Evolutionary conservation across 1,140 invertebrate genomes (phyloP), one percentile per base, ranked within the genome.

Genomic region (Atta texana): DNA sequence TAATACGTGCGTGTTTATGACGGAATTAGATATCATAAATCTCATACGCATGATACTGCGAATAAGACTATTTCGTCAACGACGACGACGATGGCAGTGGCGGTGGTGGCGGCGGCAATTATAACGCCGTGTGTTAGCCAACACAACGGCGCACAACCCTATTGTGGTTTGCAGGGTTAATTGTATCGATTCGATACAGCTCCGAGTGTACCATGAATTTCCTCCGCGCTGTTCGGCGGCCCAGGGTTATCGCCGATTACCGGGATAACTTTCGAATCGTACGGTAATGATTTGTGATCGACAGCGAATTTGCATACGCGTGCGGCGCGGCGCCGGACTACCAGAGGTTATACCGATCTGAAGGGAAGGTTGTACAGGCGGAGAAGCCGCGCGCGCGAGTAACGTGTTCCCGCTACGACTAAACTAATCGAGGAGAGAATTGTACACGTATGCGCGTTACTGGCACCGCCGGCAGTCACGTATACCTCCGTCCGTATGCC

Each of bases 181-280:
- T 90, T 90, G 81, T 90, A 87, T 77, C 88, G 89, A 90, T 90
- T 90, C 89, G 88, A 82, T 90, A 77, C 74, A 75, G 86, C 72
- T 61, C n/a, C 57, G 84, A 64, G 61, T 82, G 69, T 49, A 66
- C 88, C 80, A 88, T 87, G 89, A 88, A 90, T 90, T 90, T 90
- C 86, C 49, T 85, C 61, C 53, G 53, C 66, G 71, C 71, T 64
- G 51, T 87, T 64, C 64, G 55, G 34, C 21, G 64, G 53, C 39
- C 80, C 49, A 55, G 57, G 39, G 85, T 87, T 90, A 90, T 90
- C 89, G 59, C 89, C 66, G 86, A 90, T 90, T 77, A 80, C 68
- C 44, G 51, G 71, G 88, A 74, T 87, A 88, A 88, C 81, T 77
- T 87, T 90, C 86, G 61, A 64, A 84, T 87, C 77, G 77, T 76